phyloP scores from a whole-genome alignment of 2,113 vertebrate species.

The Deroptyus accipitrinus region DNA sequence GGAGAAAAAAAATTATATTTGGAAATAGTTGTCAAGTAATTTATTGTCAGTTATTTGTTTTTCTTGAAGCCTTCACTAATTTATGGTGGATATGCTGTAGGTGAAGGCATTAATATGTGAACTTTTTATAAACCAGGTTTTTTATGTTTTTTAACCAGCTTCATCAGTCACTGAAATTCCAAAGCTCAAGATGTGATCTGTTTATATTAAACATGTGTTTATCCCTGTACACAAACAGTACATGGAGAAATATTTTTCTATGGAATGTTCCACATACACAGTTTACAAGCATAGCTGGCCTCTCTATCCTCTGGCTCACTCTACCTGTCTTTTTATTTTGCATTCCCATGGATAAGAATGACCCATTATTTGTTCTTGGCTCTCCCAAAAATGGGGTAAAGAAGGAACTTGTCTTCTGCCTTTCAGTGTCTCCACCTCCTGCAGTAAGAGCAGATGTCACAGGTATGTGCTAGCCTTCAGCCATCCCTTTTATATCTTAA shows the following conservation, averaged over 20 bases:
- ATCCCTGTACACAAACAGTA: not conserved
- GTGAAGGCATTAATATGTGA: not conserved
- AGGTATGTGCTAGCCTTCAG: constrained; percentile 3
- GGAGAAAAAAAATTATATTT: not conserved
- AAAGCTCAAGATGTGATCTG: not conserved
- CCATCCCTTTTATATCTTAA: constrained; percentile 3
- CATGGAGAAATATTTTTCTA: not conserved
- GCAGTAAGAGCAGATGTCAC: constrained; percentile 25
- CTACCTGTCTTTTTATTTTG: not conserved
- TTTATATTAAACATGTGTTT: not conserved
- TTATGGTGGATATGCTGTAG: not conserved
- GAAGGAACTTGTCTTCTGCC: constrained; percentile 20
- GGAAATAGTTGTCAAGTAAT: not conserved
- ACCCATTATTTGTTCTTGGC: constrained; percentile 4
- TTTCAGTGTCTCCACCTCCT: not conserved
- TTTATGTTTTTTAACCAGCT: not conserved
- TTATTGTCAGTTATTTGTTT: not conserved
- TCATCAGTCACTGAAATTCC: not conserved
- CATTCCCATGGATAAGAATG: constrained; percentile 11
- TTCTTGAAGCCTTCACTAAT: not conserved
- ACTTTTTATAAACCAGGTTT: not conserved
- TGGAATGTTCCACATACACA: not conserved
- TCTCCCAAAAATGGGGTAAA: not conserved
- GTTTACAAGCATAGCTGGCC: not conserved
- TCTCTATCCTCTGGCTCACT: not conserved